Evolutionary conservation across 2,888 invertebrate species (phyloP).

Genomic region (Lasioglossum pauxillum): DNA sequence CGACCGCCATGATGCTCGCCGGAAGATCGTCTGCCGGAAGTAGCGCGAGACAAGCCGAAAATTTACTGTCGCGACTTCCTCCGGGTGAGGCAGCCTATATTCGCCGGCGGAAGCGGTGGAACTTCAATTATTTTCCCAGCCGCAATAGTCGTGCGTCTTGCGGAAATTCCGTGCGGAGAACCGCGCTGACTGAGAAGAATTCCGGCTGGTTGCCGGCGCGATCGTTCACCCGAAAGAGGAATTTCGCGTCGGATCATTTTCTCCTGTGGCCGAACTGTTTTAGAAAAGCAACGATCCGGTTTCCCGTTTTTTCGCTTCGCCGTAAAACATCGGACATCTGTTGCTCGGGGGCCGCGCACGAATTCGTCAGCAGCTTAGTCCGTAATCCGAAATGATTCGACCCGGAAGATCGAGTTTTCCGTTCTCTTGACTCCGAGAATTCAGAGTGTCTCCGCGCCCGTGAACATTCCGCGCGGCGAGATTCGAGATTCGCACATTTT

Average conservation of each 20-base stretch:
- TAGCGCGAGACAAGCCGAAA: conserved; percentile 5
- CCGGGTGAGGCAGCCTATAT: conserved; percentile 33
- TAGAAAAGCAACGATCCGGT: background rate
- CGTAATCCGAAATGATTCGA: background rate
- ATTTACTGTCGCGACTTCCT: conserved; percentile 53
- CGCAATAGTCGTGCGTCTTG: conserved; percentile 57
- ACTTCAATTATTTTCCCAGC: conserved; percentile 69
- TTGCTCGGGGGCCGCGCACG: background rate
- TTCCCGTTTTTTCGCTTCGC: background rate
- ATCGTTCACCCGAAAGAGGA: conserved; percentile 17
- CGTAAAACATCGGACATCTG: background rate
- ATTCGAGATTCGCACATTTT: background rate
- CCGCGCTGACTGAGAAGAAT: conserved; percentile 43
- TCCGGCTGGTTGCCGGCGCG: conserved; percentile 29
- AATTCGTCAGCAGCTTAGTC: background rate
- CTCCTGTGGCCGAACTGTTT: background rate
- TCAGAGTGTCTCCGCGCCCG: background rate
- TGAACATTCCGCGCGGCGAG: background rate
- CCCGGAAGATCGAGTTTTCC: conserved; percentile 9
- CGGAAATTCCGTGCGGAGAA: conserved; percentile 46
- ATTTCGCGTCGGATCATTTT: conserved; percentile 26
- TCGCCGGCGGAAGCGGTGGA: conserved; percentile 47
- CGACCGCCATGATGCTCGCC: background rate
- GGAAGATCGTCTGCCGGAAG: background rate
- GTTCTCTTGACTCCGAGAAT: background rate